These are phyloP conservation scores for Chamaea fasciata DNA, from an alignment of 2,113 vertebrate genomes.

Conservation along the genomic window DNA sequence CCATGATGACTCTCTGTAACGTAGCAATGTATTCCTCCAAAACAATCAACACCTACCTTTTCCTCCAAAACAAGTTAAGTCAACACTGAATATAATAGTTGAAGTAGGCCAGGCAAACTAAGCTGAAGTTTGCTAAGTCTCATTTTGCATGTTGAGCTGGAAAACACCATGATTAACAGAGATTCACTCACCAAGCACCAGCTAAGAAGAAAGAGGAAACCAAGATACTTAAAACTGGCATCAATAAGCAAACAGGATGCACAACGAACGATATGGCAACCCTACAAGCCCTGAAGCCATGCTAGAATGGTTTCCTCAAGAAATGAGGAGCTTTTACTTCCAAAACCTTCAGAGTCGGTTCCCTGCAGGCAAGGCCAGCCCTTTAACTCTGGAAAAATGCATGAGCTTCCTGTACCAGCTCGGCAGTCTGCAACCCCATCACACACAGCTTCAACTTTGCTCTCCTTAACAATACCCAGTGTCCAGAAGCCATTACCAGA, in stretches of 20 bases:
- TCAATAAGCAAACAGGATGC: background rate
- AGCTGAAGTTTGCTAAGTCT: background rate
- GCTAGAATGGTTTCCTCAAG: background rate
- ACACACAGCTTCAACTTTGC: background rate
- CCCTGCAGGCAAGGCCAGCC: background rate
- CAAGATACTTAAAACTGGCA: background rate
- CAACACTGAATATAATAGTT: background rate
- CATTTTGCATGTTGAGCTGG: background rate
- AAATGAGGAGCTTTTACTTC: background rate
- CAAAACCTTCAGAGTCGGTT: background rate
- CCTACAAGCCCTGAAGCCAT: background rate
- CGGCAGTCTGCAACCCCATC: background rate
- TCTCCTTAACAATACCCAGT: background rate
- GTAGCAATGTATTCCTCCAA: background rate
- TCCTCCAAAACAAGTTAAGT: background rate
- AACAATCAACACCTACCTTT: background rate
- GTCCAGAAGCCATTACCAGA: background rate
- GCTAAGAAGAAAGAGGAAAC: background rate
- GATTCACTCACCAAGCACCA: background rate
- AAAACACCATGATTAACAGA: background rate
- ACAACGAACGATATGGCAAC: background rate
- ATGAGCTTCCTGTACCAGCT: background rate
- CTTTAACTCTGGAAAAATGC: accelerated
- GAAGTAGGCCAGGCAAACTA: background rate
- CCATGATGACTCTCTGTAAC: background rate